These are phyloP conservation scores for Pseudoatta argentina DNA, from an alignment of 1,140 invertebrate genomes.

Conservation along the genomic window DNA sequence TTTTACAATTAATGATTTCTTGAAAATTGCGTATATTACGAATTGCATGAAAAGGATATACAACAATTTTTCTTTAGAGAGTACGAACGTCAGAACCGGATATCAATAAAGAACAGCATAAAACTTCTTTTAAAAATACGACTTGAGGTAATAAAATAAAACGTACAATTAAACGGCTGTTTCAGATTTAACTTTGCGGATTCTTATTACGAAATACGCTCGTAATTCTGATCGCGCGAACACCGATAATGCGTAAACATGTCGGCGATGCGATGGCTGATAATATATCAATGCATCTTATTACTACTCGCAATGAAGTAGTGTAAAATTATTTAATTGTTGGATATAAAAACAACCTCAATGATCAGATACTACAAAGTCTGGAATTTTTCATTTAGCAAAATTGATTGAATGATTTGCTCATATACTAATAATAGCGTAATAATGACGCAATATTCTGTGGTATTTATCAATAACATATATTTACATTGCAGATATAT, in stretches of 20 bases:
- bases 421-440: neutral
- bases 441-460: slow-evolving; percentile 20
- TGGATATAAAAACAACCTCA: neutral
- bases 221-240: neutral
- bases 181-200: neutral
- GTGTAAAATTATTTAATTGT: slow-evolving; percentile 25
- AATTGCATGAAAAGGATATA: neutral
- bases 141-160: slow-evolving; percentile 20
- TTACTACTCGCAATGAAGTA: neutral
- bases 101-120: neutral
- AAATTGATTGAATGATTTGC: neutral
- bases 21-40: neutral
- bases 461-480: slow-evolving; percentile 2
- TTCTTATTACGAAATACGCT: slow-evolving; percentile 27
- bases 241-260: slow-evolving; percentile 11
- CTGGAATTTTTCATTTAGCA: slow-evolving; percentile 15
- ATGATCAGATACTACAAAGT: neutral
- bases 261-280: slow-evolving; percentile 13
- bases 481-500: neutral
- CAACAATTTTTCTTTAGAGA: slow-evolving; percentile 6
- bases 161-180: neutral
- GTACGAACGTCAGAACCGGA: neutral
- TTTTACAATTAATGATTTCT: neutral
- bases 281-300: slow-evolving; percentile 37
- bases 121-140: neutral